Conservation (phyloP, 1,140 invertebrate genomes). For the Mya arenaria region DNA sequence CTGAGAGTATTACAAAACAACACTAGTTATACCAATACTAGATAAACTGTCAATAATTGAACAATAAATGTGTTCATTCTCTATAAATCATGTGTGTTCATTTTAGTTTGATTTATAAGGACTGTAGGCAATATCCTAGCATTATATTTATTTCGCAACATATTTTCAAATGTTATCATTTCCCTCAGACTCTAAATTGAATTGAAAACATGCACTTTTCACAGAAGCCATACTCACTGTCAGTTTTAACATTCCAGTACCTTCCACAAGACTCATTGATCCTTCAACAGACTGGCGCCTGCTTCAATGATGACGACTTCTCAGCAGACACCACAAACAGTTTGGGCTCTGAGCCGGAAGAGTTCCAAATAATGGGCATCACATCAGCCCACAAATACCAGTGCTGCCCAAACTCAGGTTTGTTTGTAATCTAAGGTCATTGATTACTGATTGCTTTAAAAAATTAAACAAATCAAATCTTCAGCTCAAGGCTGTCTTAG, state of each 20-base stretch:
- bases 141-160: neutral
- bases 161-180: too few relatives aligned
- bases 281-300: neutral
- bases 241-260: neutral
- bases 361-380: neutral
- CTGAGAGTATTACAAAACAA: neutral
- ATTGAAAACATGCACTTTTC: too few relatives aligned
- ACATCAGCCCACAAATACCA: slow-evolving; percentile 1
- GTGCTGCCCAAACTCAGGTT: slow-evolving; percentile 1
- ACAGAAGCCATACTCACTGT: too few relatives aligned
- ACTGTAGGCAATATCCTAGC: neutral
- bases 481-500: too few relatives aligned
- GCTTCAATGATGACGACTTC: neutral
- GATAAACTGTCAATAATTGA: too few relatives aligned
- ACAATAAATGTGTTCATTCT: neutral
- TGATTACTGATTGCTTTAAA: too few relatives aligned
- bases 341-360: neutral
- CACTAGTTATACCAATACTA: neutral
- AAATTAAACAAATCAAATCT: too few relatives aligned
- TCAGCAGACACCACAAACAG: neutral
- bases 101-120: neutral
- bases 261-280: neutral
- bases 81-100: neutral
- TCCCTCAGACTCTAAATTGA: too few relatives aligned
- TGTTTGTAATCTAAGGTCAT: too few relatives aligned